Percentiles rank a stretch among this genome's conserved stretches.
Evolutionary conservation across 2,113 vertebrate species (phyloP).

Genomic region (Coregonus clupeaformis): DNA sequence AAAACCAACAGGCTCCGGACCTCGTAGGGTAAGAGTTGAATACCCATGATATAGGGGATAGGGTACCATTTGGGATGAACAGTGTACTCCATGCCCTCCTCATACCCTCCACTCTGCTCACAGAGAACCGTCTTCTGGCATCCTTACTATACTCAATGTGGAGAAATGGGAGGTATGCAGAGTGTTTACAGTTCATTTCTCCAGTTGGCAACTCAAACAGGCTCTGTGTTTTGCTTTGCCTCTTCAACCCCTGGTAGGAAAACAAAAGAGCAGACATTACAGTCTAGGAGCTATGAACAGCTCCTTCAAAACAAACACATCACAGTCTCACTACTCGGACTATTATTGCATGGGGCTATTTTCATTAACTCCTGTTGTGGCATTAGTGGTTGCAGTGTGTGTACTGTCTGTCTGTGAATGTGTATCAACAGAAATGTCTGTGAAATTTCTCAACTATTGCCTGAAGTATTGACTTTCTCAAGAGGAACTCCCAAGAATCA

Average conservation of each 20-base stretch:
- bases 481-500: neutral
- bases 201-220: slow-evolving; percentile 44
- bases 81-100: slow-evolving; percentile 18
- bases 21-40: too few species aligned
- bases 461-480: neutral
- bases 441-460: slow-evolving; percentile 10
- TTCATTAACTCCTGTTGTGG: neutral
- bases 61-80: too few species aligned
- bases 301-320: neutral
- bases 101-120: slow-evolving; percentile 31
- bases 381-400: neutral
- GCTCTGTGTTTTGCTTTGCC: slow-evolving; percentile 44
- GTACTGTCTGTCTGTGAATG: slow-evolving; percentile 6
- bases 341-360: neutral
- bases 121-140: slow-evolving; percentile 48
- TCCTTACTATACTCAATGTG: slow-evolving; percentile 16
- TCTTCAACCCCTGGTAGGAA: slow-evolving; percentile 35
- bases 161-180: slow-evolving; percentile 18
- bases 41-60: too few species aligned
- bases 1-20: too few species aligned
- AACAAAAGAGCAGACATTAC: slow-evolving; percentile 29
- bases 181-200: slow-evolving; percentile 53
- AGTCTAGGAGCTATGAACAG: slow-evolving; percentile 17
- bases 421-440: slow-evolving; percentile 8
- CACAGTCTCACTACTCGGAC: neutral